Conservation (phyloP, 1,140 invertebrate species). For the Calycopis cecrops region DNA sequence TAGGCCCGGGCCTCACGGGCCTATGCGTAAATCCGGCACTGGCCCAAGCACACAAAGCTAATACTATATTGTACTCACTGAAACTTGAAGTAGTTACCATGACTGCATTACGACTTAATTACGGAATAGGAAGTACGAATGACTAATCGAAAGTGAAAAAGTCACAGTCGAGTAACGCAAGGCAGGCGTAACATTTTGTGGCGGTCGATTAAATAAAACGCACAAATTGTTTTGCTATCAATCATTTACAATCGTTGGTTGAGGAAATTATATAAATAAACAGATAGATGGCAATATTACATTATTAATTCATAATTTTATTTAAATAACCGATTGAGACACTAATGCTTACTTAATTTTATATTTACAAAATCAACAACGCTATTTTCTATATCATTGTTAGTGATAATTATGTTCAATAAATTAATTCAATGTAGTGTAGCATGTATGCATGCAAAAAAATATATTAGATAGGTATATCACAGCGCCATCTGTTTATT, state of each 20-base stretch:
- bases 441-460: no score
- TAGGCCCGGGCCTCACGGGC: no score
- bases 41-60: no score
- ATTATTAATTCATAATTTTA: background rate
- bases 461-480: no score
- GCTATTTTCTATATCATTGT: background rate
- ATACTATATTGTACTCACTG: no score
- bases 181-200: slow-evolving; percentile 22
- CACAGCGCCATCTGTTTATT: no score
- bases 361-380: slow-evolving; percentile 8
- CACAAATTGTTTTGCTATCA: background rate
- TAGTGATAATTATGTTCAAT: no score
- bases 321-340: background rate
- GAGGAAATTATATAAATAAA: background rate
- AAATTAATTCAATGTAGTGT: no score
- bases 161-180: slow-evolving; percentile 33
- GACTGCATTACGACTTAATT: slow-evolving; percentile 8
- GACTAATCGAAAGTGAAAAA: slow-evolving; percentile 37
- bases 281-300: background rate
- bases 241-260: background rate
- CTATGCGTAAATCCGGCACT: no score
- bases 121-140: slow-evolving; percentile 37
- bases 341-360: background rate
- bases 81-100: no score
- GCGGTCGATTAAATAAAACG: slow-evolving; percentile 6